Evolutionary conservation across 2,888 invertebrate genomes (phyloP).

Genomic region (Scaptomyza polygonia): DNA sequence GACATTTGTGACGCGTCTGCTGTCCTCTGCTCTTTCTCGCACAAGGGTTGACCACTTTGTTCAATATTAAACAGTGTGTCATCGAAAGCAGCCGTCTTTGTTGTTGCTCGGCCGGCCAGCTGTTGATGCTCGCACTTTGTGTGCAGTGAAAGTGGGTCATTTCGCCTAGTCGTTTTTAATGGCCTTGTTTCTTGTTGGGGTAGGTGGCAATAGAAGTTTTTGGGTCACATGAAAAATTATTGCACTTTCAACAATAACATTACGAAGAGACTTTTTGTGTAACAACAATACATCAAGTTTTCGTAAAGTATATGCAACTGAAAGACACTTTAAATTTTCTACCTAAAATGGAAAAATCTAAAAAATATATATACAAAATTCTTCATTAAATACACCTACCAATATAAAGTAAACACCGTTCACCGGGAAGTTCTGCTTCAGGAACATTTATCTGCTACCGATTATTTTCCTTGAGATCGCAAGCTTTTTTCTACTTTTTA

Average conservation of each 20-base stretch:
- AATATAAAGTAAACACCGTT: too few species aligned
- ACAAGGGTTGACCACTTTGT: slow-evolving; percentile 65
- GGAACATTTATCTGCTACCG: too few species aligned
- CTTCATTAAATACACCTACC: too few species aligned
- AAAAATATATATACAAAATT: too few species aligned
- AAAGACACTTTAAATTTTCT: not conserved
- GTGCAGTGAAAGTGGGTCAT: slow-evolving; percentile 72
- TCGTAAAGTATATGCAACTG: too few species aligned
- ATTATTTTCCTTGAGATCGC: too few species aligned
- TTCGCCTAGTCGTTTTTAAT: slow-evolving; percentile 22
- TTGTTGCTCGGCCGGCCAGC: slow-evolving; percentile 12
- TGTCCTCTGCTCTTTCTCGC: not conserved
- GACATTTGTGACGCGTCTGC: slow-evolving; percentile 46
- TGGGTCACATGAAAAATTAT: slow-evolving; percentile 13
- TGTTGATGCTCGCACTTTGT: slow-evolving; percentile 35
- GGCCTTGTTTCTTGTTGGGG: slow-evolving; percentile 60
- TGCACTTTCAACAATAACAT: not conserved
- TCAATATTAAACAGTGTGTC: slow-evolving; percentile 57
- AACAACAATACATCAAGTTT: not conserved
- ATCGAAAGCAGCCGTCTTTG: slow-evolving; percentile 42
- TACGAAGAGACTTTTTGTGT: not conserved
- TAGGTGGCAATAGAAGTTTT: slow-evolving; percentile 37
- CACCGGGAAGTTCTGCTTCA: too few species aligned
- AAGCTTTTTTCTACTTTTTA: too few species aligned
- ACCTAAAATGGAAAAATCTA: too few species aligned